A percentile compares a stretch with the other conserved stretches of the same genome.
phyloP scores from a whole-genome alignment of 2,113 vertebrate species.

The Bubo scandiacus region DNA sequence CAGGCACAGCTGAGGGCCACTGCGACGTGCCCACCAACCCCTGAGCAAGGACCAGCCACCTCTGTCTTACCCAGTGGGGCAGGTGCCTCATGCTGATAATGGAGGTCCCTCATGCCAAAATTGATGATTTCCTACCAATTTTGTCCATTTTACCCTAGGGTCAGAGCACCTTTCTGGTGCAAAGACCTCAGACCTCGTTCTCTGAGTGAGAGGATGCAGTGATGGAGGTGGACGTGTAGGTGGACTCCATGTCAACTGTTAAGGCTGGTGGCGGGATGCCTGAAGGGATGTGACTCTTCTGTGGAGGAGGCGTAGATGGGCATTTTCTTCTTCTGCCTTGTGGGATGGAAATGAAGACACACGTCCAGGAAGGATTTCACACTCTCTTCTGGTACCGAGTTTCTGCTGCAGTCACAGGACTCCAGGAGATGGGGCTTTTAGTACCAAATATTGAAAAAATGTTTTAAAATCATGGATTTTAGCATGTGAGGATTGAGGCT shows the following conservation, averaged over 20 bases:
- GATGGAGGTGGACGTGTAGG: neutral
- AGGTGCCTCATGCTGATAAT: accelerated
- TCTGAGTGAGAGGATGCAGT: neutral
- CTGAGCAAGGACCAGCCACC: neutral
- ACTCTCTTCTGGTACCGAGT: neutral
- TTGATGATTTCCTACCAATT: neutral
- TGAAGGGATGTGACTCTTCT: neutral
- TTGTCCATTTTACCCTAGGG: neutral
- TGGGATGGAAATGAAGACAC: neutral
- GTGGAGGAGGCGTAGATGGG: neutral
- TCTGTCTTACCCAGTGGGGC: accelerated
- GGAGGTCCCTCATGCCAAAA: neutral
- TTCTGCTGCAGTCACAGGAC: neutral
- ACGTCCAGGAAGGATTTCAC: neutral
- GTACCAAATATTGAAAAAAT: neutral
- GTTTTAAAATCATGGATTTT: neutral
- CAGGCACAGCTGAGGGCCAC: neutral
- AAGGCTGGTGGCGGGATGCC: neutral
- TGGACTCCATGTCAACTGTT: neutral
- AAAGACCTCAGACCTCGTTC: neutral
- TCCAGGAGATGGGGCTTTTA: neutral
- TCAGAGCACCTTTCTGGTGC: neutral
- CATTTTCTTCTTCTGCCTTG: neutral
- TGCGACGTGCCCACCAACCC: accelerated
- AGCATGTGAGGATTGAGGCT: neutral